Evolutionary conservation across 2,797 vertebrate species (phyloP).

Genomic region (Nyctibius grandis): DNA sequence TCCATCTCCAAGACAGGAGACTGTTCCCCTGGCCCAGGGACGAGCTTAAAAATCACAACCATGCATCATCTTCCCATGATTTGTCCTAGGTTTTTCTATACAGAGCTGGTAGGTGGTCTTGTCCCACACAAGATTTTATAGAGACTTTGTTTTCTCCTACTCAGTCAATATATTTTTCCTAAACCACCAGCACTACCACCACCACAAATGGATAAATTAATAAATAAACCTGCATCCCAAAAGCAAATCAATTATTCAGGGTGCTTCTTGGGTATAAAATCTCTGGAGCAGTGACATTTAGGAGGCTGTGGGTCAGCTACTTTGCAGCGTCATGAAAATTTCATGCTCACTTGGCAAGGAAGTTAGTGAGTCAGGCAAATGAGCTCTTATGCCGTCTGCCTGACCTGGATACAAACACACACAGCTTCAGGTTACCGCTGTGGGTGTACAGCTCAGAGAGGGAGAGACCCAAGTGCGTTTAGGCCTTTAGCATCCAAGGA

Average conservation of each 20-base stretch:
- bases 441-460: background rate
- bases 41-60: background rate
- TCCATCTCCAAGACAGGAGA: background rate
- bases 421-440: conserved; percentile 6
- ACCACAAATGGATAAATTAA: background rate
- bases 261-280: background rate
- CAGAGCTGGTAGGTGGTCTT: background rate
- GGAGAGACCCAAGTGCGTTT: background rate
- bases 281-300: background rate
- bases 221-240: background rate
- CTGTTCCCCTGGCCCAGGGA: background rate
- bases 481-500: background rate
- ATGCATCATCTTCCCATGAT: background rate
- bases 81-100: background rate
- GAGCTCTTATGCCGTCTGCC: background rate
- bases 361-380: conserved; percentile 43
- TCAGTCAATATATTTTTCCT: background rate
- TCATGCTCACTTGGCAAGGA: conserved; percentile 44
- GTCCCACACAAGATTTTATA: background rate
- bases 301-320: conserved; percentile 4
- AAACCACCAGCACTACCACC: background rate
- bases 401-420: conserved; percentile 10
- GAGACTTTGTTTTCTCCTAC: background rate
- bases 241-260: background rate
- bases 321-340: conserved; percentile 54